phyloP scores from a whole-genome alignment of 2,797 vertebrate species.

The Neosilurus hyrtlii region DNA sequence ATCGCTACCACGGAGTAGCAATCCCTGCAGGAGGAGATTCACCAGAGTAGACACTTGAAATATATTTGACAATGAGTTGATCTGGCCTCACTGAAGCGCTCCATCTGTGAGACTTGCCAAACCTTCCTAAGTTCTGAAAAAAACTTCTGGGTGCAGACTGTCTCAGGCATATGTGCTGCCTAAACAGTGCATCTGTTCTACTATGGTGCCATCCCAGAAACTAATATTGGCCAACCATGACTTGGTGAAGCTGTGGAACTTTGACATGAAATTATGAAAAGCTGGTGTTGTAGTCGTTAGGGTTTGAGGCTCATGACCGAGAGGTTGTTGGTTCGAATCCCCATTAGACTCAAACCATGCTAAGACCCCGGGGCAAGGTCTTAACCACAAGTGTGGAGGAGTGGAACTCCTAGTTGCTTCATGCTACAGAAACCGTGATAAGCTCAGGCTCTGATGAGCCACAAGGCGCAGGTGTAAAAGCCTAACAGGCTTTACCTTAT shows the following conservation, averaged over 20 bases:
- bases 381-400: no score
- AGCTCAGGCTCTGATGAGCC: no score
- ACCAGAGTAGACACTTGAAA: not conserved
- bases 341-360: no score
- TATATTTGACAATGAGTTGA: not conserved
- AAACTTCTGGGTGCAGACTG: not conserved
- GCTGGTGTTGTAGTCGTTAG: no score
- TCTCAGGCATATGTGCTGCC: not conserved
- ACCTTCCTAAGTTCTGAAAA: no score
- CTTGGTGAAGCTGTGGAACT: not conserved
- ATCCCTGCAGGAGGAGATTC: not conserved
- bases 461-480: no score
- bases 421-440: no score
- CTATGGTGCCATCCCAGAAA: not conserved
- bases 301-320: no score
- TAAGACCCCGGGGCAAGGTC: no score
- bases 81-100: not conserved
- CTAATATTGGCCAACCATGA: not conserved
- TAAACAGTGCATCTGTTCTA: not conserved
- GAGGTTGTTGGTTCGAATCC: no score
- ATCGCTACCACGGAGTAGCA: not conserved
- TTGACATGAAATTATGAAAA: not conserved
- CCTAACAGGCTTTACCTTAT: no score
- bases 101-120: not conserved
- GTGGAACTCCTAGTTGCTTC: no score